These are phyloP conservation scores for Chaenogobius annularis DNA, from an alignment of 2,113 vertebrate genomes.

Conservation along the genomic window DNA sequence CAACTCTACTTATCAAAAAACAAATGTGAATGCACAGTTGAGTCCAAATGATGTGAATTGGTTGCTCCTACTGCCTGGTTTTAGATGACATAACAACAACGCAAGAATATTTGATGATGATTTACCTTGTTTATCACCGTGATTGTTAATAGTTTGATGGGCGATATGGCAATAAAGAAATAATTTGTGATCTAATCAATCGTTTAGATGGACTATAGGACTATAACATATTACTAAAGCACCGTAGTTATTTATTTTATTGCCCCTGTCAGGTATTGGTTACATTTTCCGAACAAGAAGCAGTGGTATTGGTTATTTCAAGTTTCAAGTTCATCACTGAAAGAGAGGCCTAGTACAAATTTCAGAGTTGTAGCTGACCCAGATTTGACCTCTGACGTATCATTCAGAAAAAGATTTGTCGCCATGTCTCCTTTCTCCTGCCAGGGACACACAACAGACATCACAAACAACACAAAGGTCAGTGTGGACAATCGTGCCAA, in stretches of 20 bases:
- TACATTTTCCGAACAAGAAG: not conserved
- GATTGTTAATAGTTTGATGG: too few relatives aligned
- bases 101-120: not conserved
- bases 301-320: not conserved
- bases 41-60: not conserved
- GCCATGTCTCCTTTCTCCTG: not conserved
- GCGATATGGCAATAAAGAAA: too few relatives aligned
- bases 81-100: too few relatives aligned
- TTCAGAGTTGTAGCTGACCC: not conserved
- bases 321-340: not conserved
- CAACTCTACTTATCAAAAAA: not conserved
- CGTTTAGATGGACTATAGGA: too few relatives aligned
- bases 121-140: not conserved
- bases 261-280: not conserved
- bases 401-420: not conserved
- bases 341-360: not conserved
- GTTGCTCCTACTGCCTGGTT: not conserved
- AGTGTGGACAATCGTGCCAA: not conserved
- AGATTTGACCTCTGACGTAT: not conserved
- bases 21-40: not conserved
- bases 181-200: too few relatives aligned
- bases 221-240: too few relatives aligned
- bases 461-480: not conserved
- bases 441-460: not conserved
- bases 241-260: too few relatives aligned